Conservation (phyloP, 2,113 vertebrate genomes). For the Hassar affinis region DNA sequence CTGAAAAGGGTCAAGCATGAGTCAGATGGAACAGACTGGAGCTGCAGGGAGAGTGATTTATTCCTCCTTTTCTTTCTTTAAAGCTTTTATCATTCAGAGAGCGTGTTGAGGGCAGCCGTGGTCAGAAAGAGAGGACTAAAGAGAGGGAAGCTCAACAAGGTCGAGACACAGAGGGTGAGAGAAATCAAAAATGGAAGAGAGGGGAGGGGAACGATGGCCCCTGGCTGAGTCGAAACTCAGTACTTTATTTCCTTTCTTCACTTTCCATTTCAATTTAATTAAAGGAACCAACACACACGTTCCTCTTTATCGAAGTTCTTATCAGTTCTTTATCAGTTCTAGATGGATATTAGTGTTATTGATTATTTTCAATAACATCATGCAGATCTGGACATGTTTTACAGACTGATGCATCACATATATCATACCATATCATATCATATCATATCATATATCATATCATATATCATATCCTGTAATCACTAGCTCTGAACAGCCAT, state of each 20-base stretch:
- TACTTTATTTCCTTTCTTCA: not conserved
- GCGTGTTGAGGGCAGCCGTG: conserved; percentile 32
- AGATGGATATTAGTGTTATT: not conserved
- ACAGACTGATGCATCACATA: no score
- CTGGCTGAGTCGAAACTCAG: not conserved
- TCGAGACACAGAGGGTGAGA: conserved; percentile 26
- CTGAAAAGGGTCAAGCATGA: conserved; percentile 21
- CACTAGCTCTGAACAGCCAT: not conserved
- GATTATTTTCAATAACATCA: not conserved
- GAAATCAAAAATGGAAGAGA: conserved; percentile 11
- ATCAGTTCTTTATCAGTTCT: not conserved
- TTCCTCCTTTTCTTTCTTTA: conserved; percentile 24
- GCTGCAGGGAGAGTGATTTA: conserved; percentile 35
- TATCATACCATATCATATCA: no score
- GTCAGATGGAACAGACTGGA: conserved; percentile 17
- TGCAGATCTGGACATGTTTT: not conserved
- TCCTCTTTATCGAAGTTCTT: not conserved
- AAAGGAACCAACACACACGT: not conserved
- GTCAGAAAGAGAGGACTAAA: conserved; percentile 43
- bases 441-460: no score
- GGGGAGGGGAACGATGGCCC: not conserved
- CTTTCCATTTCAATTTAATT: not conserved
- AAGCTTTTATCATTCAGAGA: conserved; percentile 40
- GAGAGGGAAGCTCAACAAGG: conserved; percentile 22
- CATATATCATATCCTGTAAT: not conserved